Evolutionary conservation across 1,140 invertebrate species (phyloP).

Genomic region (Orchestia grillus): DNA sequence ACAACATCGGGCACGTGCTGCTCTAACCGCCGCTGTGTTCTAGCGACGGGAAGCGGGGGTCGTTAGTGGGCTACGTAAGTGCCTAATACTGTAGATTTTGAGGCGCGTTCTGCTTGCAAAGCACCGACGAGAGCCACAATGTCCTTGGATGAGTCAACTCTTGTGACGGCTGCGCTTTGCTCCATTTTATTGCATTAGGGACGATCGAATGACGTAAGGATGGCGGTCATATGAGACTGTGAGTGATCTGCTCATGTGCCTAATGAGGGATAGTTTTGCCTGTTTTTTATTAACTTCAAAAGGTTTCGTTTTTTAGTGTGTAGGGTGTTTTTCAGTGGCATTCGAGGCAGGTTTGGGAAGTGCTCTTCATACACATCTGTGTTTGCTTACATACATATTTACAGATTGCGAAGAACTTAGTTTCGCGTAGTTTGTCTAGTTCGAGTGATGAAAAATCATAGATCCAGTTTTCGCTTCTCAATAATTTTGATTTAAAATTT

Average conservation of each 20-base stretch:
- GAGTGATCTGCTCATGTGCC: not conserved
- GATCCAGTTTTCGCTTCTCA: too few relatives aligned
- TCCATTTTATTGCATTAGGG: slow-evolving; percentile 5
- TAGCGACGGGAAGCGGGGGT: not conserved
- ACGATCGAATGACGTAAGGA: not conserved
- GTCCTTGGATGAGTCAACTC: not conserved
- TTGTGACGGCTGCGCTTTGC: not conserved
- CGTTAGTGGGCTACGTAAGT: slow-evolving; percentile 6
- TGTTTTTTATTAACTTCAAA: not conserved
- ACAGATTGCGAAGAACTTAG: too few relatives aligned
- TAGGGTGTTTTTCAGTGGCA: too few relatives aligned
- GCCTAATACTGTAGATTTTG: slow-evolving; percentile 32
- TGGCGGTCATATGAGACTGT: not conserved
- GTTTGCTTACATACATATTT: too few relatives aligned
- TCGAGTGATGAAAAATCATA: too few relatives aligned
- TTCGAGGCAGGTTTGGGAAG: too few relatives aligned
- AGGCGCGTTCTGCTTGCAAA: slow-evolving; percentile 29
- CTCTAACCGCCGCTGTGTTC: not conserved
- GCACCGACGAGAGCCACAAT: not conserved
- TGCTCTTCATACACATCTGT: too few relatives aligned
- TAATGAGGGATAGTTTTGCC: not conserved
- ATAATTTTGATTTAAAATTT: too few relatives aligned
- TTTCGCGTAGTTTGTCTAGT: too few relatives aligned
- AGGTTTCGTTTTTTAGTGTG: too few relatives aligned
- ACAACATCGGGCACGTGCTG: not conserved